Percentiles rank a stretch among this genome's conserved stretches.
Evolutionary conservation across 2,797 vertebrate genomes (phyloP).

Genomic region (Cetoscarus ocellatus): DNA sequence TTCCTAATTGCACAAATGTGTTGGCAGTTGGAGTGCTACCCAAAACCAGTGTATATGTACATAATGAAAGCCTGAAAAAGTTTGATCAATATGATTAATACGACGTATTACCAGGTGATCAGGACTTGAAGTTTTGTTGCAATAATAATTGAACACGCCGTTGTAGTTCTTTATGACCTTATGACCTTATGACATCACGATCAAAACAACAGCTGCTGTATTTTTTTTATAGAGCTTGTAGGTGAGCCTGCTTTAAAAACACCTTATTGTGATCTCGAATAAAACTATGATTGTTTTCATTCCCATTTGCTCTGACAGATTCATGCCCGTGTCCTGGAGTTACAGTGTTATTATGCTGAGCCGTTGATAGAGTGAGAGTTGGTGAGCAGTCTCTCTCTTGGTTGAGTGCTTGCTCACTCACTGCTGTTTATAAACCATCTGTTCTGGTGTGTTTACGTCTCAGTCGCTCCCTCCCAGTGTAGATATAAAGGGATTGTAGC

Average conservation of each 20-base stretch:
- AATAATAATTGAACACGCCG: too few species aligned
- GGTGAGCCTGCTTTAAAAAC: neutral
- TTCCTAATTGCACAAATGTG: too few species aligned
- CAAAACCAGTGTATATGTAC: too few species aligned
- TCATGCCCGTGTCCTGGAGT: constrained; percentile 1
- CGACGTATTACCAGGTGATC: too few species aligned
- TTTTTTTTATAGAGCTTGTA: neutral
- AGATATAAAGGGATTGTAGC: neutral
- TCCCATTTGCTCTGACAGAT: constrained; percentile 3
- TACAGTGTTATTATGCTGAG: constrained; percentile 4
- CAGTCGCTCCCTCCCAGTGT: neutral
- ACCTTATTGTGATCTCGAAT: neutral
- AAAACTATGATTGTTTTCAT: neutral
- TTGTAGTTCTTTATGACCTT: too few species aligned
- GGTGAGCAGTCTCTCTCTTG: constrained; percentile 3
- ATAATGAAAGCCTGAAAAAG: too few species aligned
- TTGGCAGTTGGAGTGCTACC: too few species aligned
- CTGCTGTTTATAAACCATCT: neutral
- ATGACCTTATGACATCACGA: neutral
- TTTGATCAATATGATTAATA: too few species aligned
- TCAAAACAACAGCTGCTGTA: constrained; percentile 8
- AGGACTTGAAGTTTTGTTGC: too few species aligned
- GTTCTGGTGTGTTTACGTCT: constrained; percentile 9
- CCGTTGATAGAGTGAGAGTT: neutral
- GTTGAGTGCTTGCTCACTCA: neutral